Percentiles rank a stretch among this genome's conserved stretches.
These are phyloP conservation scores for Hypomecis punctinalis DNA, from an alignment of 2,888 invertebrate species.

Conservation along the genomic window DNA sequence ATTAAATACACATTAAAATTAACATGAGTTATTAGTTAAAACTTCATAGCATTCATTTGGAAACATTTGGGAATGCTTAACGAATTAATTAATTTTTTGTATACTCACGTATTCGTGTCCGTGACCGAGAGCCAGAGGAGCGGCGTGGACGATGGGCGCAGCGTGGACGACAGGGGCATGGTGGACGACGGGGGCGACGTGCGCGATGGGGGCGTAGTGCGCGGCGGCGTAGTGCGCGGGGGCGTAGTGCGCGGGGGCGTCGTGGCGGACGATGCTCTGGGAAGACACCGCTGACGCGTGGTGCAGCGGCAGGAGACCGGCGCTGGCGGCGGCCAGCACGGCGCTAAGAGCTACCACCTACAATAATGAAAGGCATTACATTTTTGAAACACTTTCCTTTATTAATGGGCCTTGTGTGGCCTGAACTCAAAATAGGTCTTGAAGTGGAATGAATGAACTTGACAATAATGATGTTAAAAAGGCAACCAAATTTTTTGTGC, in stretches of 20 bases:
- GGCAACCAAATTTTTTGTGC: no score
- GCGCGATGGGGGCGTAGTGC: conserved; percentile 63
- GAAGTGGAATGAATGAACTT: no score
- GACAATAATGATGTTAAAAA: no score
- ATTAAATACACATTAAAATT: no score
- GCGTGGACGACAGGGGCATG: conserved; percentile 67
- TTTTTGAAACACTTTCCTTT: no score
- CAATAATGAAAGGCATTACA: conserved; percentile 31
- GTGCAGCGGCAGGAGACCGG: conserved; percentile 80
- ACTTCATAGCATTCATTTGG: no score
- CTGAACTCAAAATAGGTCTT: no score
- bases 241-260: conserved; percentile 70
- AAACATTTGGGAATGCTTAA: background rate
- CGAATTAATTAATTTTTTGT: background rate
- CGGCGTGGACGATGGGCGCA: conserved; percentile 62
- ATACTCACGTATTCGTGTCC: conserved; percentile 71
- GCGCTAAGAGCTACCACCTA: conserved; percentile 78
- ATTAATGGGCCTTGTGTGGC: no score
- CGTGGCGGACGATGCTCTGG: conserved; percentile 80
- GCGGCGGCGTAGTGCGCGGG: conserved; percentile 65
- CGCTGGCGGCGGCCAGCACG: conserved; percentile 81
- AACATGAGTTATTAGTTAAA: no score
- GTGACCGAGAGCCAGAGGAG: conserved; percentile 62
- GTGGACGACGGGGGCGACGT: conserved; percentile 66
- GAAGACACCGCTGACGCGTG: conserved; percentile 78